Conservation (phyloP, 2,797 vertebrate species). For the Pseudochromis fuscus region DNA sequence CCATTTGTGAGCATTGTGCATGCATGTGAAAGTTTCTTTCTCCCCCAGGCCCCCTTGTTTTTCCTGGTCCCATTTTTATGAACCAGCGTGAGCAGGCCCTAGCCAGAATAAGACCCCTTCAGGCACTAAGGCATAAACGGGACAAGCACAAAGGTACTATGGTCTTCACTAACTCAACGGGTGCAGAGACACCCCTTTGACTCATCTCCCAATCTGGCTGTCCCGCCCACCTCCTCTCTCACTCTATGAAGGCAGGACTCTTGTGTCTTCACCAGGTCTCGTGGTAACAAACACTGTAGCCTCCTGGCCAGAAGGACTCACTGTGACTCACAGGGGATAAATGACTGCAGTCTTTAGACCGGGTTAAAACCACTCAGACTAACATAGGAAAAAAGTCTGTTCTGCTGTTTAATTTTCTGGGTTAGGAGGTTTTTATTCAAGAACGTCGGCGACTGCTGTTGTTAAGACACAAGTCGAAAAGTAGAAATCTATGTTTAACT, state of each 20-base stretch:
- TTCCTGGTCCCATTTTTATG: slow-evolving; percentile 99
- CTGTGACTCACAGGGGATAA: slow-evolving; percentile 43
- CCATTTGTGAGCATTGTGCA: slow-evolving; percentile 95
- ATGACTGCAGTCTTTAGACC: slow-evolving; percentile 31
- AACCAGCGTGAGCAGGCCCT: slow-evolving; percentile 99
- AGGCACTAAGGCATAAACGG: slow-evolving; percentile 99
- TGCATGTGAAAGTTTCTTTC: slow-evolving; percentile 99
- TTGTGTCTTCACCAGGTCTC: slow-evolving; percentile 59
- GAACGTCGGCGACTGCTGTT: slow-evolving; percentile 26
- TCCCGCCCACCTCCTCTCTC: slow-evolving; percentile 82
- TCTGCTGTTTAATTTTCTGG: slow-evolving; percentile 13
- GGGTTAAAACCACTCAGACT: slow-evolving; percentile 15
- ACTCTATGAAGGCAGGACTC: slow-evolving; percentile 75
- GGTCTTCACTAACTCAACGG: slow-evolving; percentile 91
- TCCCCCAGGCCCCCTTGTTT: slow-evolving; percentile 99
- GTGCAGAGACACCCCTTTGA: slow-evolving; percentile 84
- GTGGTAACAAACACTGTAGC: slow-evolving; percentile 50
- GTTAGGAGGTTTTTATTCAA: slow-evolving; percentile 28
- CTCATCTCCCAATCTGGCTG: slow-evolving; percentile 81
- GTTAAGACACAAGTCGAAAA: slow-evolving; percentile 53
- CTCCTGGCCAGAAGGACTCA: slow-evolving; percentile 58
- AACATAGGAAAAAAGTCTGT: not conserved
- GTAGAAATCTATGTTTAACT: slow-evolving; percentile 45
- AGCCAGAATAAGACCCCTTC: slow-evolving; percentile 99
- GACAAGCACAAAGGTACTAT: slow-evolving; percentile 99